Base-by-base conservation (phyloP, 2,888 invertebrate genomes). In the Nowickia ferox region DNA sequence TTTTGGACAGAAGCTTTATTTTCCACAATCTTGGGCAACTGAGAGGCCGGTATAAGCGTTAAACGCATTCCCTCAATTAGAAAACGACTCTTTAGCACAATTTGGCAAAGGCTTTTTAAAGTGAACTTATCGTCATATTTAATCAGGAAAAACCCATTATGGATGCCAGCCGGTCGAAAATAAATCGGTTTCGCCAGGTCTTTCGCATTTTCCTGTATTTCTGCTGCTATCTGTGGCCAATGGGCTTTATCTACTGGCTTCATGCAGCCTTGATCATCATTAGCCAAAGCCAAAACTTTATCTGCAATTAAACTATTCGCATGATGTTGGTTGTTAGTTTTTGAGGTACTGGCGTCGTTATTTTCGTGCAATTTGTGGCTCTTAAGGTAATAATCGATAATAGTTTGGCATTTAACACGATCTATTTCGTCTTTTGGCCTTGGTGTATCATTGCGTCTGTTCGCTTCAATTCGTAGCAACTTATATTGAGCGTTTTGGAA, bases 91-190 rank as follows among this genome's bases (percentile, higher is more conserved):
- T 42, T 59, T 15, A 78, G 6, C 40, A 30, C 1, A 5, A 30
- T 30, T 30, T 30, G 13, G 15, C 69, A 9, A 30, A 61, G 15
- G 1, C 40, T 38, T 22, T 44, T 78, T 30, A 30, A 30, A 9
- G 59, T 22, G 17, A n/a, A 51, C 1, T 19, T 5, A 30, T 51
- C 46, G 11, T 57, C 1, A 11, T 61, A 78, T 48, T 51, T 48
- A 17, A 78, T 42, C 17, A 78, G 1, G 10, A 59, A 15, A 55
- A 22, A 78, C n/a, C 51, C 69, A 4, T n/a, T 19, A 78, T 51
- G 51, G 2, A 48, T 38, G 3, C 66, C 57, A 8, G 4, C 48
- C 13, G 38, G 46, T n/a, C 6, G 30, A 30, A 30, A 30, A 30
- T 30, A 30, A 6, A 30, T 30, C 30, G 30, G 6, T 30, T 30